Conservation (phyloP, 2,888 invertebrate genomes). For the Cristatella mucedo region DNA sequence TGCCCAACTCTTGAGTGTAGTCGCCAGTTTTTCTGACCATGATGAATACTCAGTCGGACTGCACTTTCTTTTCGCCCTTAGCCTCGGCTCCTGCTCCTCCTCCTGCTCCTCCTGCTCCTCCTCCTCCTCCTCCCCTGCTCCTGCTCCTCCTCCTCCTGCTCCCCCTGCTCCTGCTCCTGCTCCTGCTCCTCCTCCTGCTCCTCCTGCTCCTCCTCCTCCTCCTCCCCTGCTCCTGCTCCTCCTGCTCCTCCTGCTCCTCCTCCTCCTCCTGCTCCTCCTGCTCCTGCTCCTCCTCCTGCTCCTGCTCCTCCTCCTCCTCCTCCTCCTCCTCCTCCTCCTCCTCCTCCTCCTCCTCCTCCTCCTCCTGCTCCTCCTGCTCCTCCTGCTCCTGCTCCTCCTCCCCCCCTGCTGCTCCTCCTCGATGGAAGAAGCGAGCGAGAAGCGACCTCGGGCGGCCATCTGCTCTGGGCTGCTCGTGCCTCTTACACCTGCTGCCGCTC, state of each 20-base stretch:
- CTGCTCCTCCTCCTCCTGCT: conserved; percentile 6
- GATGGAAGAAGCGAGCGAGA: too few relatives aligned
- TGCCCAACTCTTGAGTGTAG: too few relatives aligned
- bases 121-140: neutral
- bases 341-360: conserved; percentile 2
- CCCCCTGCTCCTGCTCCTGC: conserved; percentile 10
- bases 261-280: neutral
- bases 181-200: conserved; percentile 2
- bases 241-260: neutral
- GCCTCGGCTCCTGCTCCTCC: neutral
- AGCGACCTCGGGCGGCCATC: too few relatives aligned
- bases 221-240: neutral
- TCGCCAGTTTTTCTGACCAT: too few relatives aligned
- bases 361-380: neutral
- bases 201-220: neutral
- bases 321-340: conserved; percentile 15
- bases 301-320: conserved; percentile 26
- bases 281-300: conserved; percentile 15
- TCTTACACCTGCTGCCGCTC: too few relatives aligned
- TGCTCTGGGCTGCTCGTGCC: too few relatives aligned
- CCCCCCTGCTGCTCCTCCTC: too few relatives aligned
- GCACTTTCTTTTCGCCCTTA: too few relatives aligned
- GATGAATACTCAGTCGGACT: too few relatives aligned
- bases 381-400: conserved; percentile 3
- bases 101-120: neutral